Percentiles rank a stretch among this genome's conserved stretches.
phyloP scores from a whole-genome alignment of 2,113 vertebrate genomes.

The Cromileptes altivelis region DNA sequence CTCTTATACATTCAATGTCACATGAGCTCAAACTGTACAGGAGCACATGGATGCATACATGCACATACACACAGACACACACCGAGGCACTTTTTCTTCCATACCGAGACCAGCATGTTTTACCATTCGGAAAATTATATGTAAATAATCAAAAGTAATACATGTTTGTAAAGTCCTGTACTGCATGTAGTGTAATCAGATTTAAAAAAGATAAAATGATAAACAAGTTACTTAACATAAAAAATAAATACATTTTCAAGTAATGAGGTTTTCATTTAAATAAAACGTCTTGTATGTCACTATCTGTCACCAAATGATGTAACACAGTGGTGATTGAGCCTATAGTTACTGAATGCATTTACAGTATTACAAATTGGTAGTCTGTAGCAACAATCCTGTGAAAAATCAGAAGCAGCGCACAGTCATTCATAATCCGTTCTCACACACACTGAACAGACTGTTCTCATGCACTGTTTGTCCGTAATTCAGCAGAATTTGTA shows the following conservation, averaged over 20 bases:
- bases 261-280: too few species aligned
- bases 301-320: too few species aligned
- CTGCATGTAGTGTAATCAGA: not conserved
- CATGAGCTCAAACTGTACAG: slow-evolving; percentile 51
- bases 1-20: slow-evolving; percentile 59
- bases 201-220: not conserved
- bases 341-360: too few species aligned
- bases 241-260: not conserved
- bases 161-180: not conserved
- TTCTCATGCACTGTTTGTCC: too few species aligned
- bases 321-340: too few species aligned
- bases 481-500: too few species aligned
- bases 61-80: not conserved
- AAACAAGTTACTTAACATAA: not conserved
- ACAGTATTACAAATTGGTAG: too few species aligned
- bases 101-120: not conserved
- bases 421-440: too few species aligned
- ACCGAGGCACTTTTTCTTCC: not conserved
- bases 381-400: too few species aligned
- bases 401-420: too few species aligned
- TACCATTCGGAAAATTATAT: not conserved
- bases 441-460: too few species aligned
- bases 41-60: slow-evolving; percentile 2
- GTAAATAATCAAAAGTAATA: not conserved
- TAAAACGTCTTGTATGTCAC: too few species aligned